Base-by-base conservation (phyloP, 2,113 vertebrate genomes). In the Alectura lathami region DNA sequence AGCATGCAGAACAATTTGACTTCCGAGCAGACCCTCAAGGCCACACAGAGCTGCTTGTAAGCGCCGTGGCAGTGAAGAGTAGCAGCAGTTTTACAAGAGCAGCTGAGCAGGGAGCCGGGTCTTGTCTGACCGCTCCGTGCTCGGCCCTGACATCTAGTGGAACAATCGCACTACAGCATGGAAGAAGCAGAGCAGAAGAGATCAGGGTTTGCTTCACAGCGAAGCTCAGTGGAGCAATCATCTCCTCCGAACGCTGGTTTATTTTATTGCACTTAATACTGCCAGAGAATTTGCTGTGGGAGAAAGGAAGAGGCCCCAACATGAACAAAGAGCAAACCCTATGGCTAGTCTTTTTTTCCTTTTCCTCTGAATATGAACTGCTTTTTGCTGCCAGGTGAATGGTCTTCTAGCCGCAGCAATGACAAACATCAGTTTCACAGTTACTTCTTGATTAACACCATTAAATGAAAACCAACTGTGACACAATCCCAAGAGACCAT, bases 141-240 rank as follows among this genome's bases (percentile, higher is more conserved):
- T 96, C 97, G 90, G 95, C 96, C 69, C 91, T 95, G 97, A 97
- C 97, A 98, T 93, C 98, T 98, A 96, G 97, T 97, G 98, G 98
- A 94, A 89, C 40, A 29, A 74, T 42, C 45, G 54, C 70, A 94
- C 68, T 76, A 97, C 77, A 86, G 86, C 97, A 89, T 9, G 47
- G 78, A 42, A 40, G 67, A n/a, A 56, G 38, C 56, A 9, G 54
- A 47, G 76, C 63, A 2, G 32, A 2, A 66, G 36, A 60, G 36
- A 67, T 23, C 53, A 18, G 57, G 36, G 27, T 8, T 93, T 42
- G 74, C 72, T 76, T 74, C 57, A 9, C 48, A 48, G 76, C 34
- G 17, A 34, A 38, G 36, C 69, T 70, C 38, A 3, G 1, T 6
- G 47, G 38, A 88, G 62, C 48, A 24, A 11, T 43, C 36, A 5